Evolutionary conservation across 2,113 vertebrate genomes (phyloP).

Genomic region (Cyphomyrus plagiostoma): DNA sequence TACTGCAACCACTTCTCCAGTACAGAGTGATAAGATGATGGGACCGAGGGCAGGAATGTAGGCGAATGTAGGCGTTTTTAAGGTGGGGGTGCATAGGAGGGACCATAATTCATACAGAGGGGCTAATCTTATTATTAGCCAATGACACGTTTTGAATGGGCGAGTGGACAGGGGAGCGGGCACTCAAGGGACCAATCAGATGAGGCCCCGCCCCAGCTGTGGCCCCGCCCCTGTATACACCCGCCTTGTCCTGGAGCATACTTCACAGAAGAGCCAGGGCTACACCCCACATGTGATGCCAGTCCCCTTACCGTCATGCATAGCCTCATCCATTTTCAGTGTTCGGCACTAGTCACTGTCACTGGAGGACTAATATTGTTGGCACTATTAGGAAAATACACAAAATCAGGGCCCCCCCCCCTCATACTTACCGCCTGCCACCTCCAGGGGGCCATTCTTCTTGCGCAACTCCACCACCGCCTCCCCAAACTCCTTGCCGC

Average conservation of each 20-base stretch:
- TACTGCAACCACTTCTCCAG: neutral
- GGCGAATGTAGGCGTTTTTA: neutral
- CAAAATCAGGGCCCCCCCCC: neutral
- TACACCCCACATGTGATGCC: neutral
- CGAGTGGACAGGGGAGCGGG: neutral
- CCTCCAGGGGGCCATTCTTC: constrained; percentile 91
- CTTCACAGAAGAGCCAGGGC: neutral
- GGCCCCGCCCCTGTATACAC: neutral
- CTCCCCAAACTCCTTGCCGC: constrained; percentile 89
- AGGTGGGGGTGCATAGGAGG: neutral
- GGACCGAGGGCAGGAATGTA: neutral
- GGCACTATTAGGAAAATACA: neutral
- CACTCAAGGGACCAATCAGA: neutral
- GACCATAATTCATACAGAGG: neutral
- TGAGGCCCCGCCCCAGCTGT: neutral
- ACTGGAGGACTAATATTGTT: neutral
- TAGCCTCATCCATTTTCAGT: neutral
- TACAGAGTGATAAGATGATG: neutral
- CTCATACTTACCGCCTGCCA: constrained; percentile 75
- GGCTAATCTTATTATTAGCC: neutral
- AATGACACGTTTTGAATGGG: neutral
- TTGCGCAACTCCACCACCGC: constrained; percentile 86
- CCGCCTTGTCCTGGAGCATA: neutral
- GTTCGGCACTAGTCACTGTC: neutral
- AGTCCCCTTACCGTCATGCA: neutral